Conservation (phyloP, 2,888 invertebrate species). For the Frankliniella fusca region DNA sequence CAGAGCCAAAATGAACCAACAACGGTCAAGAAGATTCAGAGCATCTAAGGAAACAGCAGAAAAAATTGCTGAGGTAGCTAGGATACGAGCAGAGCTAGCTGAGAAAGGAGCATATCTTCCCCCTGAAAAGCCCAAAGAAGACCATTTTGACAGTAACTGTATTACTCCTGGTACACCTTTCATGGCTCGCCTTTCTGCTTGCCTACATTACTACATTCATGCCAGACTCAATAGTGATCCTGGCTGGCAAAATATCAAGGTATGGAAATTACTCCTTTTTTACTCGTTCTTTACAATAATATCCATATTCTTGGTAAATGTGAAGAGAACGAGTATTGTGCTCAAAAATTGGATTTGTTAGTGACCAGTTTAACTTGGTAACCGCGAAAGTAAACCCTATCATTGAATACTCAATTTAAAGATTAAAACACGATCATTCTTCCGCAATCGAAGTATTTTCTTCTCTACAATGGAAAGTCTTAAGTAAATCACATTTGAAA, state of each 20-base stretch:
- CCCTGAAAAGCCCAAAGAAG: conserved; percentile 61
- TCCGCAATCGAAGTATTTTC: conserved; percentile 30
- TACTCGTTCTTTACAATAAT: too few relatives aligned
- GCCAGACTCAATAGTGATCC: conserved; percentile 88
- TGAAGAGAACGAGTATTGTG: too few relatives aligned
- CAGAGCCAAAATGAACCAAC: conserved; percentile 99
- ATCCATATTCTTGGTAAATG: too few relatives aligned
- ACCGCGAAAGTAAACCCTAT: too few relatives aligned
- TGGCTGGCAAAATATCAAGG: conserved; percentile 92
- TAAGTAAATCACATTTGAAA: too few relatives aligned
- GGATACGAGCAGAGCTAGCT: conserved; percentile 69
- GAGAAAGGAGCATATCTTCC: conserved; percentile 72
- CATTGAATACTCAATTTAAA: too few relatives aligned
- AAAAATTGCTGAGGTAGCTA: conserved; percentile 78
- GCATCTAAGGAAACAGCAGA: conserved; percentile 92
- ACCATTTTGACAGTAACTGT: conserved; percentile 96
- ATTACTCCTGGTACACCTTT: conserved; percentile 99
- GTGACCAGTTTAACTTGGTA: too few relatives aligned
- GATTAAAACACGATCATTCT: too few relatives aligned
- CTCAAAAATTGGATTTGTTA: too few relatives aligned
- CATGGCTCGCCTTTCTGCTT: conserved; percentile 83
- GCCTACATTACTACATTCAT: conserved; percentile 78
- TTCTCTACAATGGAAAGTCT: too few relatives aligned
- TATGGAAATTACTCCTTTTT: conserved; percentile 57
- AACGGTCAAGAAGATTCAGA: conserved; percentile 91